Base-by-base conservation (phyloP, 2,797 vertebrate species). In the Xerus rutilus region DNA sequence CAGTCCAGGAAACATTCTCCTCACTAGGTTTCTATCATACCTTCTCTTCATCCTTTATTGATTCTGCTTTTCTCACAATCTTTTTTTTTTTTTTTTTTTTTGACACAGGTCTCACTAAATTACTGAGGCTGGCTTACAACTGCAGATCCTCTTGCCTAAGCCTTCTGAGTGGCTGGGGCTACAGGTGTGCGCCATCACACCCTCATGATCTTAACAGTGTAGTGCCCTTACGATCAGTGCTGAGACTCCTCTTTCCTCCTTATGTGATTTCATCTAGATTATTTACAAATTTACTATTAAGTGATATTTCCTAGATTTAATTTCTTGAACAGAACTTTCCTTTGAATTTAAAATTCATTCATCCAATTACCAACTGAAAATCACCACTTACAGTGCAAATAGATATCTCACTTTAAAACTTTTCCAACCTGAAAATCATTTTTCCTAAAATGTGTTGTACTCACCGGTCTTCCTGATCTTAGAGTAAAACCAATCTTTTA, bases 221-320 rank as follows among this genome's bases (percentile, higher is more conserved):
- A 3, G 0, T 2, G 7, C 14, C 57, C 20, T 32, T 6, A 49
- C 7, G 21, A 6, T n/a, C 21, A 32, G n/a, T 21, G 3, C 0
- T 62, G 18, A 78, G 35, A 65, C 18, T 65, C 14, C 14, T 77
- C 30, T 59, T 85, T 52, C n/a, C 11, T 35, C n/a, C 3, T 74
- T 73, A 21, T 43, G 25, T 2, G 15, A 47, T 54, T 86, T 74
- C 43, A 69, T 57, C 10, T 21, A 83, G 7, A 73, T 74, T 14
- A 54, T 39, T 73, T 85, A 35, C 1, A 12, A 70, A 52, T 3
- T 10, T 23, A 59, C 14, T 62, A 70, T 65, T 43, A 49, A 84
- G 15, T 65, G 15, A 52, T 52, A 43, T 15, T 64, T 43, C 30
- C 35, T 87, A 87, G 70, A 54, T 85, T 88, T 59, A 64, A 86